phyloP scores from a whole-genome alignment of 2,797 vertebrate species.

The Oreochromis grahami region DNA sequence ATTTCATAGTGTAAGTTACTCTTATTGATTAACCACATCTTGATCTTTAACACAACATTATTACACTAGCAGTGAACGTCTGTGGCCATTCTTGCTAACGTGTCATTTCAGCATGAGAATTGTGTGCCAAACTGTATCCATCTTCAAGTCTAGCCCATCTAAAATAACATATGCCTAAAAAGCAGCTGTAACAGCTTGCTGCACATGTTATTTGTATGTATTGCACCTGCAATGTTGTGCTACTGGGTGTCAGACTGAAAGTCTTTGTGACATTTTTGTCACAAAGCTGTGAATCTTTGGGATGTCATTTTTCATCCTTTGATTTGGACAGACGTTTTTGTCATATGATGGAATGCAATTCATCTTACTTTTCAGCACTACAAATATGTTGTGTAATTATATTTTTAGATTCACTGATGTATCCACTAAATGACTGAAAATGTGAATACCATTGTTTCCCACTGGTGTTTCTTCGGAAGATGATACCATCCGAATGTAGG shows the following conservation, averaged over 20 bases:
- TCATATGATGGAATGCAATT: background rate
- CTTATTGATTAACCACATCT: background rate
- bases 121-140: background rate
- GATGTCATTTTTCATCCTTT: background rate
- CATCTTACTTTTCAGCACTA: fast-evolving
- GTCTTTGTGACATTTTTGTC: background rate
- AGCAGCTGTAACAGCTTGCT: background rate
- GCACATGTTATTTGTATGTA: fast-evolving
- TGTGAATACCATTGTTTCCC: background rate
- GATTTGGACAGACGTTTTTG: background rate
- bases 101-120: fast-evolving
- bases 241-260: background rate
- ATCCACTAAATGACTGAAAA: background rate
- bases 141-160: background rate
- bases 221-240: background rate
- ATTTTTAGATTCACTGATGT: background rate
- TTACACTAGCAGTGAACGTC: fast-evolving
- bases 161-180: background rate
- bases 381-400: background rate
- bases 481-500: background rate
- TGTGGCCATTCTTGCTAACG: background rate
- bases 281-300: background rate
- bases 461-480: fast-evolving
- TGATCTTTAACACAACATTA: background rate
- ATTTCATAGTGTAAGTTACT: background rate